Evolutionary conservation across 2,113 vertebrate species (phyloP), one percentile per base, ranked within the genome.

Genomic region (Hiodon tergisus): DNA sequence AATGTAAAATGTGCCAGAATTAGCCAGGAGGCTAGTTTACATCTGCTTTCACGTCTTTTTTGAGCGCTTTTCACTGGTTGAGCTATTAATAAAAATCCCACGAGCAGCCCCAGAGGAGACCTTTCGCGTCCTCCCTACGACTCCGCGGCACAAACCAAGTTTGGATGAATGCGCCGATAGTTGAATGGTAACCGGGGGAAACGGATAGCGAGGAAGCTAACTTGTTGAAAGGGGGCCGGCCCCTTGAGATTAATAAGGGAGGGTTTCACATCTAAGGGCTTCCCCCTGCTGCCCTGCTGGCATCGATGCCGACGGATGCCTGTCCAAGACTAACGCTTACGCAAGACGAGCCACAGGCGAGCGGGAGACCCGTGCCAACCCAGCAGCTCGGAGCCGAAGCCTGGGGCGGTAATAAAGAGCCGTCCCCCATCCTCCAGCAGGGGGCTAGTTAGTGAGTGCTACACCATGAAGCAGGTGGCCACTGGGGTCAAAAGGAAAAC

Each of bases 311-410:
- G 66, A 71, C 82, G 48, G 68, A 77, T 76, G 78, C 67, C 4
- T 50, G 11, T 88, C 90, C 89, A 91, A 91, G 74, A 89, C 81
- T 91, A 90, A 90, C 90, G 89, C 80, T 82, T 83, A 80, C 58
- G 60, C 48, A 50, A 17, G 13, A n/a, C 14, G 14, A 53, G 67
- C 13, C 31, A 31, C 31, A 31, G 31, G 31, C 31, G 31, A 31
- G 31, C 31, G 31, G 31, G 31, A 31, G 31, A 31, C 31, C 31
- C 31, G 31, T 31, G 31, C 31, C 31, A 31, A 31, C 31, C 31
- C 31, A 31, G 31, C 31, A 31, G 31, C 31, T 31, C 31, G 31
- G 31, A 31, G 31, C 31, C 31, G 31, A 31, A 31, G 31, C 31
- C 31, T 31, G 31, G 31, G 31, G 31, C 31, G 31, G 31, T 31